A percentile compares a stretch with the other conserved stretches of the same genome.
phyloP scores from a whole-genome alignment of 2,113 vertebrate genomes.

The Astatoreochromis straeleni region DNA sequence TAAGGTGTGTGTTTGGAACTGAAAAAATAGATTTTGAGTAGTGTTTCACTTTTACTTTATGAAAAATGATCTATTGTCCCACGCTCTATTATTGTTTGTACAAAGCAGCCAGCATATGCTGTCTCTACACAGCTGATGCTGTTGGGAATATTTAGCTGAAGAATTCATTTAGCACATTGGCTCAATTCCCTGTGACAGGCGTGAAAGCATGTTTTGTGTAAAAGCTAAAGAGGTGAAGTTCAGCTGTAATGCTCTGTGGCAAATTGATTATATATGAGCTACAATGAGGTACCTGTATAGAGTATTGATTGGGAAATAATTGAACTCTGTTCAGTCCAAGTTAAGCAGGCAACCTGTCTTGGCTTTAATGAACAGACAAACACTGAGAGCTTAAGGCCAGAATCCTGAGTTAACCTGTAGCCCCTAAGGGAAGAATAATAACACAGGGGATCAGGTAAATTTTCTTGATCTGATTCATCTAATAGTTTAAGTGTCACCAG shows the following conservation, averaged over 20 bases:
- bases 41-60: neutral
- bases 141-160: conserved; percentile 20
- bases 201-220: conserved; percentile 14
- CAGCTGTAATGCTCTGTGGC: neutral
- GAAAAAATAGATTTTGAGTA: neutral
- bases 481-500: neutral
- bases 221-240: conserved; percentile 4
- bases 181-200: conserved; percentile 26
- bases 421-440: neutral
- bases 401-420: neutral
- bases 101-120: conserved; percentile 14
- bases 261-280: conserved; percentile 45
- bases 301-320: conserved; percentile 29
- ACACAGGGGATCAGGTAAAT: neutral
- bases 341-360: neutral
- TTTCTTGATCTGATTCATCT: neutral
- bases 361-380: conserved; percentile 17
- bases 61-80: conserved; percentile 21
- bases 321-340: neutral
- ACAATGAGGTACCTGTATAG: conserved; percentile 18
- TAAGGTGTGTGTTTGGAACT: neutral
- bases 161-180: conserved; percentile 35
- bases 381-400: neutral
- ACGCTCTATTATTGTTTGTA: conserved; percentile 11
- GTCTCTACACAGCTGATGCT: conserved; percentile 7